Evolutionary conservation across 2,888 invertebrate species (phyloP), one percentile per base, ranked within the genome.

Genomic region (Panzeria rudis): DNA sequence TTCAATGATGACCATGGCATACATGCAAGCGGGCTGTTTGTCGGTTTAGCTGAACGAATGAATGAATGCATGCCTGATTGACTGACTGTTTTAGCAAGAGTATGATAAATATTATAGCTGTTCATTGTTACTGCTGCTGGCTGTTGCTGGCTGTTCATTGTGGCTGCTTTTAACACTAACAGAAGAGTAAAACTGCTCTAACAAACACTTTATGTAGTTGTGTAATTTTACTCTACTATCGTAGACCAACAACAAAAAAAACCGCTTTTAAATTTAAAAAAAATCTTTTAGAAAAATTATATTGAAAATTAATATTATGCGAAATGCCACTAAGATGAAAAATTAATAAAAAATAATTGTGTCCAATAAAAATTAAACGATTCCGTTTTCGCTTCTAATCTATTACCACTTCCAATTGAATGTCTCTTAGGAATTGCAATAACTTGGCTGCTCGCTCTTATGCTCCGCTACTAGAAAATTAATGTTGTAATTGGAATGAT

Each of bases 1-100:
- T 59, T n/a, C 38, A 23, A 50, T 69, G 69, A 29, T 85, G 85
- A 79, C 85, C 85, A 75, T 85, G 85, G 85, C 85, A 85, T 66
- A 82, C 78, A 85, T 85, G 85, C 68, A 38, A 66, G 59, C 50
- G 29, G 61, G 13, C 61, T 64, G 47, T 35, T 64, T 62, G 73
- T 47, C 44, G 47, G 20, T 61, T 56, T 4, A 23, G 44, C 56
- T 59, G 25, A 47, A 32, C 47, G 56, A 54, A 35, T 61, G 50
- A 3, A 66, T 59, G 77, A 25, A 47, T 73, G 61, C 41, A 15
- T 76, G 59, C 6, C 15, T 66, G 66, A 50, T 11, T 50, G 64
- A 44, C 44, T 79, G 54, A 47, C 15, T 44, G 11, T 44, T 59
- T 56, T 64, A 13, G 15, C 38, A 52, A 61, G 54, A 38, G 41